Conservation (phyloP, 2,888 invertebrate genomes). For the Lapara coniferarum region DNA sequence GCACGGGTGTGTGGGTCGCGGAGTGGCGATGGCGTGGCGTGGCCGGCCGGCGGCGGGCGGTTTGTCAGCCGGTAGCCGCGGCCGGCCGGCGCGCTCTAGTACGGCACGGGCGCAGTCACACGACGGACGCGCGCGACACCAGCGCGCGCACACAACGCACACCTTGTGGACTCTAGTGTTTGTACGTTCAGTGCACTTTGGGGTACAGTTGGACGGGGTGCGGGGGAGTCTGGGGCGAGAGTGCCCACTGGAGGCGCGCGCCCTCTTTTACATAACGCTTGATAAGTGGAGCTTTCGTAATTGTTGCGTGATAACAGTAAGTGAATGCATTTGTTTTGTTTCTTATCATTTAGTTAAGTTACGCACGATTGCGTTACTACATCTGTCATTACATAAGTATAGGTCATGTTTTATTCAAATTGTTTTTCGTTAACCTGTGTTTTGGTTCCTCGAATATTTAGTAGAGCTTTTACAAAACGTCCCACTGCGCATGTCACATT, state of each 20-base stretch:
- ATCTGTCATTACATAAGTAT: neutral
- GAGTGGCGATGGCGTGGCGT: slow-evolving; percentile 27
- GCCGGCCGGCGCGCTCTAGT: slow-evolving; percentile 67
- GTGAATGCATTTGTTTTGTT: slow-evolving; percentile 41
- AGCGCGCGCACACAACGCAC: slow-evolving; percentile 62
- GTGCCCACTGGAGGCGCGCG: slow-evolving; percentile 55
- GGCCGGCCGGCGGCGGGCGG: slow-evolving; percentile 51
- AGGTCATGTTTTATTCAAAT: neutral
- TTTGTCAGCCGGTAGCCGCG: slow-evolving; percentile 62
- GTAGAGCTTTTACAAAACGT: slow-evolving; percentile 6
- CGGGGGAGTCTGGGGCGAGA: slow-evolving; percentile 67
- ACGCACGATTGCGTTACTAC: neutral
- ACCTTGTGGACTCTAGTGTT: slow-evolving; percentile 56
- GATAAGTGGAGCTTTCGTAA: slow-evolving; percentile 73
- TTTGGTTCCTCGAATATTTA: slow-evolving; percentile 12
- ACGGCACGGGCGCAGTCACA: slow-evolving; percentile 68
- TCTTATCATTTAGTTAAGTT: slow-evolving; percentile 5
- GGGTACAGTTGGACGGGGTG: slow-evolving; percentile 53
- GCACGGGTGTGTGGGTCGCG: slow-evolving; percentile 29
- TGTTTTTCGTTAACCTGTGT: neutral
- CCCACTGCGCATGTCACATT: slow-evolving; percentile 24
- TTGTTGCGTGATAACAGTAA: slow-evolving; percentile 79
- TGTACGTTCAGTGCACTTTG: slow-evolving; percentile 49
- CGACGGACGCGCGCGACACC: slow-evolving; percentile 67
- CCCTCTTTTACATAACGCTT: slow-evolving; percentile 66